Evolutionary conservation across 2,113 vertebrate species (phyloP).

Genomic region (Trematomus loennbergii): DNA sequence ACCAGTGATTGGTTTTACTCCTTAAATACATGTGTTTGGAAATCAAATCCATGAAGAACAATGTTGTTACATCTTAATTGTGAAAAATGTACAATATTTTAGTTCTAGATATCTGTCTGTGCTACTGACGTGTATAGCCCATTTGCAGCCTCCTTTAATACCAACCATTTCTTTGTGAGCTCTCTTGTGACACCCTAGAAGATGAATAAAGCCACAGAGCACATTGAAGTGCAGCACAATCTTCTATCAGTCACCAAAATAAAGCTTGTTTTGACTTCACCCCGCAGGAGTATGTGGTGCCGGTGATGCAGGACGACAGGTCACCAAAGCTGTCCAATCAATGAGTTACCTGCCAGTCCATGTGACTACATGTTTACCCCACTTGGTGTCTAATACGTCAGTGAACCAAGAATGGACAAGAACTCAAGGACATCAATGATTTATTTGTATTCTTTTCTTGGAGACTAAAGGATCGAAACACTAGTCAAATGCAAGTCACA

Average conservation of each 20-base stretch:
- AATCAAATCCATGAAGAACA: no score
- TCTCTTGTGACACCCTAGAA: constrained; percentile 11
- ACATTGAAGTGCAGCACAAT: background rate
- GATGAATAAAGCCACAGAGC: constrained; percentile 10
- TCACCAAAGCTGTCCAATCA: constrained; percentile 6
- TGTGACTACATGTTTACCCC: constrained; percentile 8
- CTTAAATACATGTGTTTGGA: no score
- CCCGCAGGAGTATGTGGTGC: constrained; percentile 13
- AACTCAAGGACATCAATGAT: constrained; percentile 4
- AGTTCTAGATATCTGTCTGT: background rate
- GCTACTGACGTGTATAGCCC: background rate
- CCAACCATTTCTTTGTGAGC: background rate
- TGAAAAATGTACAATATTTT: no score
- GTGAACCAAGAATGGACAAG: constrained; percentile 23
- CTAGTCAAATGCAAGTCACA: background rate
- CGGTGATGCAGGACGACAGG: constrained; percentile 13
- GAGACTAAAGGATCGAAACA: constrained; percentile 8
- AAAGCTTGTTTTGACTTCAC: constrained; percentile 28
- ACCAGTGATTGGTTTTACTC: no score
- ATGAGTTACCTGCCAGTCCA: constrained; percentile 19
- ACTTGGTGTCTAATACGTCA: constrained; percentile 21
- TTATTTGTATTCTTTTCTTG: constrained; percentile 11
- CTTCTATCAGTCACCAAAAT: constrained; percentile 32
- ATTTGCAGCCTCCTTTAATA: constrained; percentile 8
- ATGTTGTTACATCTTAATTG: no score